Base-by-base conservation (phyloP, 2,797 vertebrate species). In the Taenioides sp. region DNA sequence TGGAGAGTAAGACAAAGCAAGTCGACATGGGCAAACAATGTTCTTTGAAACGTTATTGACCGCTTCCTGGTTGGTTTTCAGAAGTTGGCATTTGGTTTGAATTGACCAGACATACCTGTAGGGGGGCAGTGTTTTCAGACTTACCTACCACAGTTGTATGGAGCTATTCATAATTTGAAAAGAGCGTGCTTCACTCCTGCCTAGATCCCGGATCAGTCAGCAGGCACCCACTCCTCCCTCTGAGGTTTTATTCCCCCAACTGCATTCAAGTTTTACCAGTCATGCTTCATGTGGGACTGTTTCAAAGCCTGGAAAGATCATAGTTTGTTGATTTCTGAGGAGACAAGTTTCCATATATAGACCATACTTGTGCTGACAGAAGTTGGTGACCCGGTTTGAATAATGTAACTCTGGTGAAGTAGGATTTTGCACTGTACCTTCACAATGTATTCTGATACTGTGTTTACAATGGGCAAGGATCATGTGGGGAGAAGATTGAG, bases 41-140 rank as follows among this genome's bases (percentile, higher is more conserved):
- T 70, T 62, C 64, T 28, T 57, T 52, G 28, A 58, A 78, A 67
- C 58, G 76, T 62, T 79, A 67, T 84, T 79, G 74, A 84, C 88
- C 34, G 74, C 75, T 76, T 75, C 57, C 69, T 64, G 55, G 66
- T 49, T 67, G 43, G 55, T 16, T 72, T 86, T 84, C 76, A 49
- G 59, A 23, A 74, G 74, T 69, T 84, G 69, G 79, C 71, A 77
- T 82, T 79, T 81, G 67, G 40, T 79, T 79, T 81, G 69, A 80
- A 71, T 86, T 80, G 80, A 79, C 65, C 37, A 76, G 80, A 75
- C 71, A 75, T 70, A 78, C 54, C 52, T 11, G 0, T 64, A 66
- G 80, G 65, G 76, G 43, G 67, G 65, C 65, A 70, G 7, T 63
- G 57, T 72, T 47, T 69, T n/a, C 65, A 78, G 75, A 67, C 64